Conservation (phyloP, 2,888 invertebrate genomes). For the Phytoseiulus persimilis region DNA sequence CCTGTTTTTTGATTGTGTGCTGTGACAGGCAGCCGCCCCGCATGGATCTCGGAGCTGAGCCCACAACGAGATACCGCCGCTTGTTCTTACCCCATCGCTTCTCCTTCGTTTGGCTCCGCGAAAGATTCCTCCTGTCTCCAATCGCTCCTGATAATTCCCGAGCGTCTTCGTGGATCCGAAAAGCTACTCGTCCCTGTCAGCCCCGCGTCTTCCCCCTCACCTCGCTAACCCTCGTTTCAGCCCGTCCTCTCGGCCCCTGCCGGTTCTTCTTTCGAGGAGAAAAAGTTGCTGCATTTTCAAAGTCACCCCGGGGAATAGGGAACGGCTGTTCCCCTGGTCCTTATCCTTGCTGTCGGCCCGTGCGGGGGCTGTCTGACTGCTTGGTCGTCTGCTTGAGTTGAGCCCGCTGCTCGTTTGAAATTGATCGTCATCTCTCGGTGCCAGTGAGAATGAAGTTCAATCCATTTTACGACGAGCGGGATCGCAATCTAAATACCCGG, state of each 20-base stretch:
- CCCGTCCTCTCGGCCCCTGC: not conserved
- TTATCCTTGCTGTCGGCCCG: not conserved
- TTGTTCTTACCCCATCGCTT: not conserved
- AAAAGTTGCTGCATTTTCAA: not conserved
- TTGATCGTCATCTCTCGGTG: not conserved
- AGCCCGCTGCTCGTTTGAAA: not conserved
- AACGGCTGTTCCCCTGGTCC: not conserved
- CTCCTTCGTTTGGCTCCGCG: not conserved
- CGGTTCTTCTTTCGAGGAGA: not conserved
- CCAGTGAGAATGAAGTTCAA: not conserved
- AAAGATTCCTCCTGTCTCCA: not conserved
- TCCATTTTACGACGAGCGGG: not conserved
- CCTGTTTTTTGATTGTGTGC: not conserved
- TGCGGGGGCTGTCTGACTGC: not conserved
- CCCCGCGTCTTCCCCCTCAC: not conserved
- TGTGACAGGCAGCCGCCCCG: not conserved
- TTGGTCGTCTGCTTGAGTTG: not conserved
- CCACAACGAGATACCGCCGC: not conserved
- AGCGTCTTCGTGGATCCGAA: not conserved
- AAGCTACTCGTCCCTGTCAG: too few relatives aligned
- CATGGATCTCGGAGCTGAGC: not conserved
- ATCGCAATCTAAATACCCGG: not conserved
- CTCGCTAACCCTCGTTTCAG: not conserved
- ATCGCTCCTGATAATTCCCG: not conserved
- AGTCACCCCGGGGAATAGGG: not conserved